These are phyloP conservation scores for Phymorhynchus buccinoides DNA, from an alignment of 1,140 invertebrate species.

Conservation along the genomic window DNA sequence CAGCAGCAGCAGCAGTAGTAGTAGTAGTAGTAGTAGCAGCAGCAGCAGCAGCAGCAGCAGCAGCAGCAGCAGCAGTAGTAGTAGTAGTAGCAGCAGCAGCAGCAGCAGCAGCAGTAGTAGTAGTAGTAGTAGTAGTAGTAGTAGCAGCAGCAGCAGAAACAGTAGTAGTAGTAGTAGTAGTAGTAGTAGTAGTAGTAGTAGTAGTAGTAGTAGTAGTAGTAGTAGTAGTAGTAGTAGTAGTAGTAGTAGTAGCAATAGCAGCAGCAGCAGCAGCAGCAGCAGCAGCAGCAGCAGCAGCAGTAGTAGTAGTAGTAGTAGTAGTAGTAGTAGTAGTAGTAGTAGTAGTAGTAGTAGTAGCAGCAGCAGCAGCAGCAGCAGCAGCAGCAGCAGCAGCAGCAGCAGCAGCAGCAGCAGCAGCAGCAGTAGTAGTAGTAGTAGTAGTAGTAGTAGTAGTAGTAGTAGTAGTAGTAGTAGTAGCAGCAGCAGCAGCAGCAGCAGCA, in stretches of 20 bases:
- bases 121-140: neutral
- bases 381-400: neutral
- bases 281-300: too few relatives aligned
- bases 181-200: conserved; percentile 7
- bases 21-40: too few relatives aligned
- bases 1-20: too few relatives aligned
- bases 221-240: neutral
- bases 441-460: conserved; percentile 16
- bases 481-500: neutral
- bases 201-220: conserved; percentile 2
- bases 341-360: neutral
- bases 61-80: too few relatives aligned
- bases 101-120: neutral
- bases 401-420: neutral
- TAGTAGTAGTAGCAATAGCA: neutral
- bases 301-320: too few relatives aligned
- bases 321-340: neutral
- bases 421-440: conserved; percentile 11
- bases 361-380: neutral
- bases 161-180: too few relatives aligned
- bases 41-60: too few relatives aligned
- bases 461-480: conserved; percentile 8
- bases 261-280: neutral
- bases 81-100: neutral
- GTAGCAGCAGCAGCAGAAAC: too few relatives aligned